These are phyloP conservation scores for Lasioglossum baleicum DNA, from an alignment of 1,140 invertebrate genomes.

Conservation along the genomic window DNA sequence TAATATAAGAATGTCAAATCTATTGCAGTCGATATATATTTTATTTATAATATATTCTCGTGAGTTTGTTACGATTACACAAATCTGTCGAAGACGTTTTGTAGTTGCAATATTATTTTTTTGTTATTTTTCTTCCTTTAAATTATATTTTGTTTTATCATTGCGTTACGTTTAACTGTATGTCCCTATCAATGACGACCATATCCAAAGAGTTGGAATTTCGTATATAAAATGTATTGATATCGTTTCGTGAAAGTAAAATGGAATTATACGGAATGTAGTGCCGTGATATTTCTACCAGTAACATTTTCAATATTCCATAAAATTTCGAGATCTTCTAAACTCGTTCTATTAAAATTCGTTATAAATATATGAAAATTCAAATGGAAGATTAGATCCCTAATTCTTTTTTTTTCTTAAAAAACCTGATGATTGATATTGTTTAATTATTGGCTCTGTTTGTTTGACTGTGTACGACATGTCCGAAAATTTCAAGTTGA, in stretches of 20 bases:
- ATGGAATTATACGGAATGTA: constrained; percentile 33
- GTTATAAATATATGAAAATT: constrained; percentile 48
- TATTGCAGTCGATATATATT: constrained; percentile 57
- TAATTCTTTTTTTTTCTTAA: constrained; percentile 1
- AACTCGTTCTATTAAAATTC: constrained; percentile 38
- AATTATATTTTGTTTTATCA: constrained; percentile 31
- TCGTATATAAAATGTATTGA: constrained; percentile 10
- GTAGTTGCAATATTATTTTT: constrained; percentile 1
- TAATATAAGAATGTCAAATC: constrained; percentile 59
- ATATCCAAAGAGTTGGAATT: constrained; percentile 33
- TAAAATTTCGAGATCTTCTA: constrained; percentile 20
- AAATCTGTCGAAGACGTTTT: constrained; percentile 43
- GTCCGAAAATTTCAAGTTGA: constrained; percentile 3
- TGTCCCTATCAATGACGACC: constrained; percentile 8
- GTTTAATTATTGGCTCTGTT: background rate
- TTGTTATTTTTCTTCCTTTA: constrained; percentile 22
- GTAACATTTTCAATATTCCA: constrained; percentile 26
- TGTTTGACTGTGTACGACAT: background rate
- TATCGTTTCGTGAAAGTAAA: constrained; percentile 30
- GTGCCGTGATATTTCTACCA: constrained; percentile 19
- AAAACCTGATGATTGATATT: background rate
- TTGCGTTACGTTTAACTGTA: constrained; percentile 30
- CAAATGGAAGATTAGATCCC: constrained; percentile 37
- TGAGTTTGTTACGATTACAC: constrained; percentile 29
- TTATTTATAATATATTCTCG: constrained; percentile 55